These are phyloP conservation scores for Hucho hucho DNA, from an alignment of 2,113 vertebrate genomes.

Conservation along the genomic window DNA sequence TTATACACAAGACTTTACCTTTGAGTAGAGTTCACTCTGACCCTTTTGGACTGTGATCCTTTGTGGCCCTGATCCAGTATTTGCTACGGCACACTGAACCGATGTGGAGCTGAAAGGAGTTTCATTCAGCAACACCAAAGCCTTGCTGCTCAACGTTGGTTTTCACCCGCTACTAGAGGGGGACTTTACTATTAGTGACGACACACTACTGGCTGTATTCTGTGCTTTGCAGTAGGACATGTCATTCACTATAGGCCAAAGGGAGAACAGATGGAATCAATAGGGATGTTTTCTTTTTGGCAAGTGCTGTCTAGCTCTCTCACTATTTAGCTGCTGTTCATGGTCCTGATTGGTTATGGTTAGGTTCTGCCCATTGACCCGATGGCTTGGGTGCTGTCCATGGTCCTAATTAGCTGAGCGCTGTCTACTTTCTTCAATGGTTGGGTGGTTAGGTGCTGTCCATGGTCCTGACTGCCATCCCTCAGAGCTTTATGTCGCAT, in stretches of 20 bases:
- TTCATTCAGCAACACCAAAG: conserved; percentile 20
- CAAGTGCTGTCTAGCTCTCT: too few species aligned
- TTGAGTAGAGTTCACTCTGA: not conserved
- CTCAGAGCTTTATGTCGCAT: too few species aligned
- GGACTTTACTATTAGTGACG: conserved; percentile 12
- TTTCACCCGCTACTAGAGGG: conserved; percentile 14
- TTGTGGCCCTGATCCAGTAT: not conserved
- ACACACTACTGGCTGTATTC: not conserved
- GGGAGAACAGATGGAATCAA: not conserved
- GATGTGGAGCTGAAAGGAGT: conserved; percentile 9
- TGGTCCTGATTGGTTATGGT: too few species aligned
- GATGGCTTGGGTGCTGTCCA: too few species aligned
- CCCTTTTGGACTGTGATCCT: not conserved
- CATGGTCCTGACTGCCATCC: too few species aligned
- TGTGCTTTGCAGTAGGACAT: conserved; percentile 18
- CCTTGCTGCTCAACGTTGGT: conserved; percentile 29
- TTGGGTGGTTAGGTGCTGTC: too few species aligned
- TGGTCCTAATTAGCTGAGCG: too few species aligned
- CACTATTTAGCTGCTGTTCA: too few species aligned
- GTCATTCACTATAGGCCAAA: not conserved
- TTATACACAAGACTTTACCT: too few species aligned
- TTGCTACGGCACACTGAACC: not conserved
- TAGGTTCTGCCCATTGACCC: too few species aligned
- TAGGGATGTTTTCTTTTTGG: too few species aligned
- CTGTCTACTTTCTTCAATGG: too few species aligned